Conservation (phyloP, 2,113 vertebrate genomes). For the Geococcyx californianus region DNA sequence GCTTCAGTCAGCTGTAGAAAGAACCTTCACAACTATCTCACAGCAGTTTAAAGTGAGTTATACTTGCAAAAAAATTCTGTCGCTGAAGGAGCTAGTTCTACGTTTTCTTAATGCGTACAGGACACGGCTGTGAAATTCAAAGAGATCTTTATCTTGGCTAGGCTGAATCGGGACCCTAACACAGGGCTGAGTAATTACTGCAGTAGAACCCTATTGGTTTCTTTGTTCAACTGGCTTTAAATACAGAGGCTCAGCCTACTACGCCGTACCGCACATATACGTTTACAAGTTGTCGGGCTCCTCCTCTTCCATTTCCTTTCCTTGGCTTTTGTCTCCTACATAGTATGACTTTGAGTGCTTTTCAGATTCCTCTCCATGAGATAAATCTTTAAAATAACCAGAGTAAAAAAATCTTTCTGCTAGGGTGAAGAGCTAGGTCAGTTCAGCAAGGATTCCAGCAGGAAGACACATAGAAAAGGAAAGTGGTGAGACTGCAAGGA, state of each 20-base stretch:
- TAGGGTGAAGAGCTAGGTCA: neutral
- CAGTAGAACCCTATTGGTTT: neutral
- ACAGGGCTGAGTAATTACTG: neutral
- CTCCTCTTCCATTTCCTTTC: neutral
- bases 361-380: neutral
- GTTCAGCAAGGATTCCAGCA: neutral
- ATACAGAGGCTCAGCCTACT: neutral
- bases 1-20: neutral
- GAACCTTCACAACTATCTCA: neutral
- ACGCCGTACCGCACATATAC: rapidly evolving
- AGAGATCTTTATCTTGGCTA: neutral
- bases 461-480: neutral
- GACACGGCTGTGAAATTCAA: neutral
- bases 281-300: rapidly evolving
- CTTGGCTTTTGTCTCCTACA: neutral
- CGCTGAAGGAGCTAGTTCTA: neutral
- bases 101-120: neutral
- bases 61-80: neutral
- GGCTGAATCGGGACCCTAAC: neutral
- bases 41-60: neutral
- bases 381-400: neutral
- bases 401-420: neutral
- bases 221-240: neutral
- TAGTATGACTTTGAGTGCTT: neutral
- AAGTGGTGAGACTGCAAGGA: neutral